phyloP scores from a whole-genome alignment of 2,888 invertebrate species.

The Strigamia transsilvanica region DNA sequence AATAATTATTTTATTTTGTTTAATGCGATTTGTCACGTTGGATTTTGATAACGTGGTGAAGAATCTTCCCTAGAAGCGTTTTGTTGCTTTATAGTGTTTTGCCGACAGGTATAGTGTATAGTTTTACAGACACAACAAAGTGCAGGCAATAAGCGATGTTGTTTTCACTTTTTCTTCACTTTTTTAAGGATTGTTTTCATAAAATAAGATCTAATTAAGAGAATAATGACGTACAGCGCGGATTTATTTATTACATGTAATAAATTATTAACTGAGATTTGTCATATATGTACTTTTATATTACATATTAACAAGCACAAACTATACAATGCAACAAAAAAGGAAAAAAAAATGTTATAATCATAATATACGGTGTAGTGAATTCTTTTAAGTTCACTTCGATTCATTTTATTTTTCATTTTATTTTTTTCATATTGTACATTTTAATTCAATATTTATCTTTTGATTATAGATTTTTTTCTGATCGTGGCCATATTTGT shows the following conservation, averaged over 20 bases:
- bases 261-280: too few relatives aligned
- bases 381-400: not conserved
- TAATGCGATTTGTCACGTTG: not conserved
- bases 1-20: not conserved
- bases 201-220: too few relatives aligned
- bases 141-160: slow-evolving; percentile 15
- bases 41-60: not conserved
- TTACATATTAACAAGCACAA: slow-evolving; percentile 4
- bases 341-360: not conserved
- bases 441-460: not conserved
- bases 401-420: not conserved
- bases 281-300: slow-evolving; percentile 4
- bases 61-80: not conserved
- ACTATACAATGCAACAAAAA: slow-evolving; percentile 7
- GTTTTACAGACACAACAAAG: not conserved
- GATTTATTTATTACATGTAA: too few relatives aligned
- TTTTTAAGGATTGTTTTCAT: not conserved
- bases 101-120: not conserved
- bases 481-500: slow-evolving; percentile 1
- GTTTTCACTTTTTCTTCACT: not conserved
- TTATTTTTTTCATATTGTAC: not conserved
- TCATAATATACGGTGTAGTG: not conserved
- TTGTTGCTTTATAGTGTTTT: not conserved
- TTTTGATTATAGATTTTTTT: not conserved
- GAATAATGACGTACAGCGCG: too few relatives aligned